Conservation (phyloP, 2,797 vertebrate genomes). For the Sorex maritimensis region DNA sequence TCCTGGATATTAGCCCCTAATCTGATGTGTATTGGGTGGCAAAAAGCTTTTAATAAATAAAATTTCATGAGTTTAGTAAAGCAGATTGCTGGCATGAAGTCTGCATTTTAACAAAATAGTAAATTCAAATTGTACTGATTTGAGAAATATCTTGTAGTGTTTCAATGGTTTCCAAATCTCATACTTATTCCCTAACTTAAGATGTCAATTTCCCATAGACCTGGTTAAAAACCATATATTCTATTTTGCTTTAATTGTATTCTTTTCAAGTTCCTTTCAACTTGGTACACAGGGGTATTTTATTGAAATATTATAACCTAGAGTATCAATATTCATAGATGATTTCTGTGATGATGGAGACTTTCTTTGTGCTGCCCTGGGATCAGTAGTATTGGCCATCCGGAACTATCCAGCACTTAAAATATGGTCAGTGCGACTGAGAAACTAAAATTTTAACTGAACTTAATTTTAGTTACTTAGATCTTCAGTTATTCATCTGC, state of each 20-base stretch:
- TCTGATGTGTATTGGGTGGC: too few species aligned
- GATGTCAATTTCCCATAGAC: background rate
- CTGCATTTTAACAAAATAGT: conserved; percentile 3
- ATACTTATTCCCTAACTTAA: conserved; percentile 8
- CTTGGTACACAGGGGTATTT: background rate
- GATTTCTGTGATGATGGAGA: background rate
- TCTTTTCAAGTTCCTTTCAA: background rate
- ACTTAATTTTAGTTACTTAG: conserved; percentile 50
- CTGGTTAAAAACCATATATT: background rate
- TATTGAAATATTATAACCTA: background rate
- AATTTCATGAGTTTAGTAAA: conserved; percentile 22
- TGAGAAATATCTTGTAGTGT: background rate
- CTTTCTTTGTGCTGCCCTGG: background rate
- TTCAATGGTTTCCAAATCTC: background rate
- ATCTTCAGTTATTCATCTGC: background rate
- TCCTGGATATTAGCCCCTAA: too few species aligned
- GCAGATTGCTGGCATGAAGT: background rate
- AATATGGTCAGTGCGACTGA: background rate
- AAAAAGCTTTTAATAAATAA: background rate
- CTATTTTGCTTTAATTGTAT: background rate
- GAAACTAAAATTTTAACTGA: background rate
- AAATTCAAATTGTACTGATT: background rate
- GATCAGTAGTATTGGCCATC: background rate
- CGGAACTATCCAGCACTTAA: background rate
- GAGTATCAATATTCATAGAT: background rate